A percentile compares a stretch with the other conserved stretches of the same genome.
Conservation (phyloP, 2,797 vertebrate genomes). For the Apodemus agrarius region DNA sequence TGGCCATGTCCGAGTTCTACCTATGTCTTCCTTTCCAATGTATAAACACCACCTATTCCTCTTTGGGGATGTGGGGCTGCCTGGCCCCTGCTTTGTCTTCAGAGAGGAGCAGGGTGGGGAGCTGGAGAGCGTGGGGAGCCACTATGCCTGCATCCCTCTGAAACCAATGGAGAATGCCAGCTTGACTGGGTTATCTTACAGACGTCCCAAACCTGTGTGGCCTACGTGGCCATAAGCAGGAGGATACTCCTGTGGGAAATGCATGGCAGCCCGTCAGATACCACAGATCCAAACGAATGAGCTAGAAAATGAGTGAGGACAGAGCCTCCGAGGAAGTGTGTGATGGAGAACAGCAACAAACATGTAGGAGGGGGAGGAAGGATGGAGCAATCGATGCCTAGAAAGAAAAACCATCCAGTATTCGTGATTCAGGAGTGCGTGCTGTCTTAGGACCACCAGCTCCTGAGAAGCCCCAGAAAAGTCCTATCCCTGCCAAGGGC, state of each 20-base stretch:
- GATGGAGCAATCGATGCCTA: not conserved
- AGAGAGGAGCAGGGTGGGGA: slow-evolving; percentile 8
- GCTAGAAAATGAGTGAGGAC: slow-evolving; percentile 7
- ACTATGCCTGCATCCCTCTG: not conserved
- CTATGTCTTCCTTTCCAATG: not conserved
- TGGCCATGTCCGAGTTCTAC: not conserved
- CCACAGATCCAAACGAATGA: not conserved
- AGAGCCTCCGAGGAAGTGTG: not conserved
- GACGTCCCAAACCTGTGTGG: not conserved
- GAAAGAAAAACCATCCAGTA: not conserved
- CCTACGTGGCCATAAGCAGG: not conserved
- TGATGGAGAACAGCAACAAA: not conserved
- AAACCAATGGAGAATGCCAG: not conserved
- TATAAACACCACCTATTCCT: not conserved
- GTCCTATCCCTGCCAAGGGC: not conserved
- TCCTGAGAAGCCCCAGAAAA: not conserved
- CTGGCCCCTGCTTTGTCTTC: not conserved
- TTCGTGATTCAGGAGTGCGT: not conserved
- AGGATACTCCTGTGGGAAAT: not conserved
- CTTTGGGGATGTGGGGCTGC: not conserved
- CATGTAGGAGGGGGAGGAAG: not conserved
- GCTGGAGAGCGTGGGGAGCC: not conserved
- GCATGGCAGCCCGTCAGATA: not conserved
- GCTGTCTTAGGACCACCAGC: not conserved
- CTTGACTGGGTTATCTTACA: not conserved